Base-by-base conservation (phyloP, 1,140 invertebrate genomes). In the Reticulitermes speratus region DNA sequence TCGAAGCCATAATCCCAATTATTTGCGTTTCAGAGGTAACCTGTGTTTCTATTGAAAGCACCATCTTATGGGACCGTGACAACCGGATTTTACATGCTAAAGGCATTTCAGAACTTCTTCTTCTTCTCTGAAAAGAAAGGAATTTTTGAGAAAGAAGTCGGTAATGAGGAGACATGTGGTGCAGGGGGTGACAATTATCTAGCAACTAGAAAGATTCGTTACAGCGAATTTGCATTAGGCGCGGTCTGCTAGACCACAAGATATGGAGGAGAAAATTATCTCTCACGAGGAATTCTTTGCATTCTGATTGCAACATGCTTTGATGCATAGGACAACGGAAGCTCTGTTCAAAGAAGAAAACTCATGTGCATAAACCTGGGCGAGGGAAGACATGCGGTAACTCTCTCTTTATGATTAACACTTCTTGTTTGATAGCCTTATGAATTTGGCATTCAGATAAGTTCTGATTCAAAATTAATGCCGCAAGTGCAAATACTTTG, bases 181-280 rank as follows among this genome's bases (percentile, higher is more conserved):
- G 52, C 14, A 14, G 19, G 52, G 52, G 52, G 52, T 75, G 65
- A 75, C 65, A 75, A 75, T 75, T 75, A 75, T 75, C 25, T 30
- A n/a, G 65, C 65, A 75, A 75, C 25, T 75, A 14, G 65, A 75
- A 30, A 25, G 8, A 75, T 75, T 75, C 65, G 65, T 75, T 30
- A 75, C 65, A 75, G 65, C 25, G n/a, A 75, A 75, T 75, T 75
- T 75, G n/a, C 65, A 75, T 75, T 75, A 75, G 65, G 65, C 12
- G 9, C 65, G 65, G 65, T 75, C 65, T 11, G 14, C 65, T 30
- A 9, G 65, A 25, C 65, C 65, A 75, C 65, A 30, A 75, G 65
- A 75, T 75, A 75, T 75, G 65, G 65, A 25, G 1, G 25, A 75
- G 65, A 75, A 75, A 75, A 75, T 75, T 25, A 75, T 30, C 65